These are phyloP conservation scores for Oophaga sylvatica DNA, from an alignment of 2,797 vertebrate species.

Conservation along the genomic window DNA sequence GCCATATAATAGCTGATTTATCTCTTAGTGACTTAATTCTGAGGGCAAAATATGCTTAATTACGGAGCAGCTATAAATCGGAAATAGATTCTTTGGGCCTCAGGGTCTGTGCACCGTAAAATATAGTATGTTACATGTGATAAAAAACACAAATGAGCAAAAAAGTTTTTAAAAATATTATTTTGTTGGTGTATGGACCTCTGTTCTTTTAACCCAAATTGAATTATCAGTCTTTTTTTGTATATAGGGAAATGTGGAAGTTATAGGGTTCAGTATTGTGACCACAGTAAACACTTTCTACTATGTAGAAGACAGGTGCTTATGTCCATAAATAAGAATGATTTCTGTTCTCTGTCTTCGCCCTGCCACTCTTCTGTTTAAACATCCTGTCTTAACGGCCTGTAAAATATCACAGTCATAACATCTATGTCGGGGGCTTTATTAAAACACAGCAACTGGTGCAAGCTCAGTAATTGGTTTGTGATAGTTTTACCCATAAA, in stretches of 20 bases:
- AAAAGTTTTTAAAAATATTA: too few species aligned
- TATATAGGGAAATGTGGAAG: neutral
- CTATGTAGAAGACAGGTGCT: slow-evolving; percentile 18
- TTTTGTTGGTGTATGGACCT: too few species aligned
- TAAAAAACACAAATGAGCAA: too few species aligned
- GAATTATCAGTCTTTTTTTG: neutral
- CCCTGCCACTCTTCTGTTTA: slow-evolving; percentile 34
- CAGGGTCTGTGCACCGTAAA: too few species aligned
- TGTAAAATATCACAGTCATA: slow-evolving; percentile 57
- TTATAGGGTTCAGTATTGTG: neutral
- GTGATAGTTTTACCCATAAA: slow-evolving; percentile 59
- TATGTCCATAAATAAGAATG: slow-evolving; percentile 29
- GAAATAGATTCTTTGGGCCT: too few species aligned
- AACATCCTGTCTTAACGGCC: slow-evolving; percentile 44
- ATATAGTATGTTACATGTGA: too few species aligned
- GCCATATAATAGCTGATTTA: too few species aligned
- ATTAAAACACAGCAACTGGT: slow-evolving; percentile 57
- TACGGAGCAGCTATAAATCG: too few species aligned
- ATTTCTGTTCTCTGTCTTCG: slow-evolving; percentile 18
- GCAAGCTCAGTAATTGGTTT: slow-evolving; percentile 54
- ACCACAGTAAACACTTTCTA: neutral
- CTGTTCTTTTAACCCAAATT: neutral
- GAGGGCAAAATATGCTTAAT: too few species aligned
- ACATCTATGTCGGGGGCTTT: slow-evolving; percentile 51
- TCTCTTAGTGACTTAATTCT: too few species aligned